Conservation (phyloP, 2,113 vertebrate genomes). For the Chloebia gouldiae region DNA sequence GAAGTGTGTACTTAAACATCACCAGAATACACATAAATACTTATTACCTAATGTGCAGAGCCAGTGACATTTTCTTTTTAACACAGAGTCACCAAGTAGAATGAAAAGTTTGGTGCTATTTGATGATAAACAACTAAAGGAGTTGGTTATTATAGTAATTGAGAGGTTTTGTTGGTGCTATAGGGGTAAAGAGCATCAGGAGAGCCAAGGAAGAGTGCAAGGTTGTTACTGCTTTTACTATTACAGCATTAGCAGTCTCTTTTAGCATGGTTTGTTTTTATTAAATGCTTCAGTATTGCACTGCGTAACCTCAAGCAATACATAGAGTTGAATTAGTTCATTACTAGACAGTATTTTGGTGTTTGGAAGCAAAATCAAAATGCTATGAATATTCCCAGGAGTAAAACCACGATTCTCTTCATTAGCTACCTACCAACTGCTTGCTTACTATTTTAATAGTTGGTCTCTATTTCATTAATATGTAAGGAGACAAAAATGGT, state of each 20-base stretch:
- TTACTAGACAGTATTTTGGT: background rate
- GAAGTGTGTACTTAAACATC: background rate
- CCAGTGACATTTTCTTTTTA: background rate
- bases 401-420: background rate
- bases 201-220: background rate
- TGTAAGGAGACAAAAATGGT: background rate
- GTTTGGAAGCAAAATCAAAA: background rate
- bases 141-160: background rate
- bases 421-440: background rate
- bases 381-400: background rate
- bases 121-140: background rate
- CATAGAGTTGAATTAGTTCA: background rate
- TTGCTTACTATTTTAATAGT: background rate
- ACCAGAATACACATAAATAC: background rate
- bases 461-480: background rate
- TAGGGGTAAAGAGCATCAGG: background rate
- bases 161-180: background rate
- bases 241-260: background rate
- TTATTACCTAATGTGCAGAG: background rate
- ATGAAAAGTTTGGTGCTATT: background rate
- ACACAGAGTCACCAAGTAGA: background rate
- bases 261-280: background rate
- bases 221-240: background rate
- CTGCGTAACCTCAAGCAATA: background rate
- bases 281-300: background rate